Evolutionary conservation across 1,140 invertebrate species (phyloP).

Genomic region (Bemisia tabaci): DNA sequence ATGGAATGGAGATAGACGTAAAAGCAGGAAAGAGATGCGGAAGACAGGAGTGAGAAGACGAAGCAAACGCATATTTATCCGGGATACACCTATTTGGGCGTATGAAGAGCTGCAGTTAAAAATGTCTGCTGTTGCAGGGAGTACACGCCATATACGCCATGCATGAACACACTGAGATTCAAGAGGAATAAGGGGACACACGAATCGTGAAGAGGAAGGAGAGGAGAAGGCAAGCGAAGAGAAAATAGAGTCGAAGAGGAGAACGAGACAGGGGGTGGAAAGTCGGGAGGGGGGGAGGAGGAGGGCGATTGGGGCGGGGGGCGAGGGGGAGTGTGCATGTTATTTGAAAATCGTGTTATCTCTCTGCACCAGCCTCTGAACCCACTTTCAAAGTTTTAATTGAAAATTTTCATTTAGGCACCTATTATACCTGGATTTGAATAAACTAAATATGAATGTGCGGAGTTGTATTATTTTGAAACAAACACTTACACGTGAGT

Average conservation of each 20-base stretch:
- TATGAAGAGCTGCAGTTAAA: neutral
- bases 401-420: neutral
- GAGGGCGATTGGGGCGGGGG: neutral
- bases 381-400: neutral
- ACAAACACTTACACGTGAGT: neutral
- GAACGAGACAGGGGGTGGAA: constrained; percentile 9
- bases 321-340: constrained; percentile 26
- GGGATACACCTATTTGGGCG: neutral
- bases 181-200: neutral
- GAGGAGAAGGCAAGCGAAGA: constrained; percentile 1
- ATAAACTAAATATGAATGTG: neutral
- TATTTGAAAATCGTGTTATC: constrained; percentile 28
- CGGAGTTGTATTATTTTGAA: neutral
- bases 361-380: neutral
- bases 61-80: no score
- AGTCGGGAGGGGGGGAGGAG: constrained; percentile 11
- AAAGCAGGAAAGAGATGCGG: no score
- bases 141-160: neutral
- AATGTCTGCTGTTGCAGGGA: no score
- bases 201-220: constrained; percentile 4
- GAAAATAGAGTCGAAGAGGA: constrained; percentile 9
- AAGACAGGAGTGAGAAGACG: no score
- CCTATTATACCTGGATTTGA: neutral
- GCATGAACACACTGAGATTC: neutral
- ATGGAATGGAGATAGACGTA: no score